A percentile compares a stretch with the other conserved stretches of the same genome.
Conservation (phyloP, 2,113 vertebrate species). For the Chionomys nivalis region DNA sequence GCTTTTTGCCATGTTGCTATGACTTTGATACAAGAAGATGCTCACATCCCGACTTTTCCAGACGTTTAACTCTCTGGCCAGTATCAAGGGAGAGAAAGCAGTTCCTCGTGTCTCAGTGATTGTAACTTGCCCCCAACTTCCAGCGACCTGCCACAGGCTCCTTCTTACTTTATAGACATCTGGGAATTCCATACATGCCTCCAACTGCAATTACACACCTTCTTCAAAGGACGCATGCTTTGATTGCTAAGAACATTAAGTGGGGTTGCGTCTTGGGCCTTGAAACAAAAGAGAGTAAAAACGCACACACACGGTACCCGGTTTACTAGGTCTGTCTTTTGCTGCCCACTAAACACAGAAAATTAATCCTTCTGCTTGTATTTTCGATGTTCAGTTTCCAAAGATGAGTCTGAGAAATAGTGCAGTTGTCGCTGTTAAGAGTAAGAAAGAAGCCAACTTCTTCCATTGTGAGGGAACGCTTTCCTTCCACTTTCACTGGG, state of each 20-base stretch:
- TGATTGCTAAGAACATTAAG: conserved; percentile 89
- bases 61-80: conserved; percentile 60
- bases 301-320: conserved; percentile 70
- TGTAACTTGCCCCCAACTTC: conserved; percentile 92
- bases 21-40: conserved; percentile 53
- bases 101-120: conserved; percentile 82
- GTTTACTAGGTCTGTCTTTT: conserved; percentile 70
- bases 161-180: conserved; percentile 93
- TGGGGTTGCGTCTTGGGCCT: conserved; percentile 85
- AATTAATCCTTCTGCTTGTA: conserved; percentile 9
- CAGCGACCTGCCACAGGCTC: conserved; percentile 93
- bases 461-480: neutral
- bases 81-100: conserved; percentile 67
- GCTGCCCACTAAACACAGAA: conserved; percentile 70
- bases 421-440: neutral
- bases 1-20: conserved; percentile 72
- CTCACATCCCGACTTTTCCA: conserved; percentile 46
- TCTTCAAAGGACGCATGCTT: conserved; percentile 94
- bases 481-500: conserved; percentile 67
- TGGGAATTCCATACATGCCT: conserved; percentile 97
- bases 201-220: conserved; percentile 95
- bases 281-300: conserved; percentile 86
- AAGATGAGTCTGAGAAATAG: neutral
- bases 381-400: conserved; percentile 32
- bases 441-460: neutral